Evolutionary conservation across 1,140 invertebrate genomes (phyloP).

Genomic region (Pogonus chalceus): DNA sequence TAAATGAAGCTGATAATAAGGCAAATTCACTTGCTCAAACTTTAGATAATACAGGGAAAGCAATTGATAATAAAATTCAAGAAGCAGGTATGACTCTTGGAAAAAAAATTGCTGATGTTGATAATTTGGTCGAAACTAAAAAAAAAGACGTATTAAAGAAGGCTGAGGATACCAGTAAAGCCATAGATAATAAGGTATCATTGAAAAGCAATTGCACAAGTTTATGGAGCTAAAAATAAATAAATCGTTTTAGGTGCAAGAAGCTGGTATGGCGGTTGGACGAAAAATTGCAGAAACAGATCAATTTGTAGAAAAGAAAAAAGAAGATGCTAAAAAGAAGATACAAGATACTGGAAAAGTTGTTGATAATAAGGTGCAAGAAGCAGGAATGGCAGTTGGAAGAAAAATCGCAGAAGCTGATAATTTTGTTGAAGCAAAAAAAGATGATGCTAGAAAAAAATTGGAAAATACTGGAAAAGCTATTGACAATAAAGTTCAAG

Average conservation of each 20-base stretch:
- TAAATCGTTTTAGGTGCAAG: conserved; percentile 2
- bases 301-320: background rate
- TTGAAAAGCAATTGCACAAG: background rate
- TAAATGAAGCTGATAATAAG: background rate
- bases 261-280: conserved; percentile 4
- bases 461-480: conserved; percentile 7
- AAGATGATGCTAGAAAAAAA: conserved; percentile 1
- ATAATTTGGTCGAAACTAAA: background rate
- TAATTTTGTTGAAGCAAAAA: background rate
- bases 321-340: background rate
- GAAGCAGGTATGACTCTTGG: conserved; percentile 6
- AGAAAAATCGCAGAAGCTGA: conserved; percentile 1
- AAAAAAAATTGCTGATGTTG: conserved; percentile 7
- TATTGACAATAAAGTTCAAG: conserved; percentile 10
- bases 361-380: conserved; percentile 10
- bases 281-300: background rate
- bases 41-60: conserved; percentile 1
- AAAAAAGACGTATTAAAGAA: conserved; percentile 3
- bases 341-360: conserved; percentile 1
- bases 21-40: background rate
- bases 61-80: conserved; percentile 3
- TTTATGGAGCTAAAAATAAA: background rate
- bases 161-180: background rate
- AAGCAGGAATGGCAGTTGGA: background rate
- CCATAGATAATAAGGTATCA: background rate